Evolutionary conservation across 2,888 invertebrate genomes (phyloP).

Genomic region (Phaonia tiefii): DNA sequence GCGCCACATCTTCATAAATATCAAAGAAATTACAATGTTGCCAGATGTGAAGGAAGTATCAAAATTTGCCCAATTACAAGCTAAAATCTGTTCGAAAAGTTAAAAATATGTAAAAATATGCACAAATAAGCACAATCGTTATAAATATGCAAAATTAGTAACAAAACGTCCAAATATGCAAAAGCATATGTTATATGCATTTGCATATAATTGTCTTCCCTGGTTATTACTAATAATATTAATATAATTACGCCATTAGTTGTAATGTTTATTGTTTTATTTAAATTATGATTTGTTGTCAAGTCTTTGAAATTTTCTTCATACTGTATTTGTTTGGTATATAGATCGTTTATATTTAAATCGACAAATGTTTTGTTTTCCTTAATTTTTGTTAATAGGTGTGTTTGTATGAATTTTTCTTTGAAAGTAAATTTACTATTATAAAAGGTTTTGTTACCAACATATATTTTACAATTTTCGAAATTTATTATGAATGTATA

Average conservation of each 20-base stretch:
- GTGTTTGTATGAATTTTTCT: slow-evolving; percentile 51
- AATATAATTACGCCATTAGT: background rate
- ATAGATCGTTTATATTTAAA: slow-evolving; percentile 35
- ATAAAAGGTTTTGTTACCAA: slow-evolving; percentile 27
- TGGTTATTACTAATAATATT: background rate
- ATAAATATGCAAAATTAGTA: too few relatives aligned
- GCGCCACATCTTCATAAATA: too few relatives aligned
- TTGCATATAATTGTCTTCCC: too few relatives aligned
- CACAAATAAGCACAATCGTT: too few relatives aligned
- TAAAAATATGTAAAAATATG: too few relatives aligned
- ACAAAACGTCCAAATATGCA: too few relatives aligned
- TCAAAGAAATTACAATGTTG: too few relatives aligned
- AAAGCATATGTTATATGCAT: too few relatives aligned
- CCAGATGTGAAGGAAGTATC: too few relatives aligned
- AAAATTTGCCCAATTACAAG: too few relatives aligned
- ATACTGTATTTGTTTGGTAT: slow-evolving; percentile 21
- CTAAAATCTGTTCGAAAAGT: too few relatives aligned
- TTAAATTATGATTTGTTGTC: background rate
- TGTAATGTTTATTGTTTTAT: too few relatives aligned
- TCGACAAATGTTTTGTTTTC: slow-evolving; percentile 36
- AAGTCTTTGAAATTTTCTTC: background rate
- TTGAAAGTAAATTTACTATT: slow-evolving; percentile 40
- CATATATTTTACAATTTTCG: slow-evolving; percentile 40
- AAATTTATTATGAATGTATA: slow-evolving; percentile 54
- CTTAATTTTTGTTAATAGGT: slow-evolving; percentile 51